Evolutionary conservation across 1,140 invertebrate species (phyloP).

Genomic region (Homalodisca vitripennis): DNA sequence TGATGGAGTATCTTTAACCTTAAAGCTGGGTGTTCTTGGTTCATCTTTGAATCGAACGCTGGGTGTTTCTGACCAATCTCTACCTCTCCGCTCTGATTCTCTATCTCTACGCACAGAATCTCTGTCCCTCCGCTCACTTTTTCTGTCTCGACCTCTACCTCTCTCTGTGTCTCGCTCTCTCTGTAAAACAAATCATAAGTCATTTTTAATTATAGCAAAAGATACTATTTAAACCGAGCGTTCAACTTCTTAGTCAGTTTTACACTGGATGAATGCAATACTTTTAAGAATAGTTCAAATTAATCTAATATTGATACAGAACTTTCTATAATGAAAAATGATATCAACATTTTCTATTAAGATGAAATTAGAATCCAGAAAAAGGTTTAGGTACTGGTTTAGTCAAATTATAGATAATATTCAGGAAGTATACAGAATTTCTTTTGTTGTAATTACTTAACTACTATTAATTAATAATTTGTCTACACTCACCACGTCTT

Average conservation of each 20-base stretch:
- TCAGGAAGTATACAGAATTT: too few relatives aligned
- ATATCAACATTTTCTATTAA: not conserved
- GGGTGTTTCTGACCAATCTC: constrained; percentile 52
- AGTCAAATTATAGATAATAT: too few relatives aligned
- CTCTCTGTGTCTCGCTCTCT: constrained; percentile 41
- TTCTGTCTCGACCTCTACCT: constrained; percentile 44
- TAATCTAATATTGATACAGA: not conserved
- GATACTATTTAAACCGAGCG: not conserved
- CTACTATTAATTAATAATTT: too few relatives aligned
- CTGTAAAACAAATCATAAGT: constrained; percentile 28
- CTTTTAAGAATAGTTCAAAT: not conserved
- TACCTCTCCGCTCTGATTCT: constrained; percentile 28
- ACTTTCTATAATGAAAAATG: not conserved
- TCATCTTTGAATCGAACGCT: constrained; percentile 70
- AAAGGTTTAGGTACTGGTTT: too few relatives aligned
- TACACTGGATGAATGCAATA: not conserved
- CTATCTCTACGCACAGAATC: constrained; percentile 38
- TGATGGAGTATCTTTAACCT: constrained; percentile 66
- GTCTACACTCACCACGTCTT: too few relatives aligned
- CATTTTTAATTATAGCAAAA: not conserved
- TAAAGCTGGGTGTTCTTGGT: constrained; percentile 74
- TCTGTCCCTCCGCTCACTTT: constrained; percentile 41
- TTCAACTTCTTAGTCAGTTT: not conserved
- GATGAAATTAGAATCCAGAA: too few relatives aligned
- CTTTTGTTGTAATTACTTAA: too few relatives aligned